These are phyloP conservation scores for Stenichneumon culpator DNA, from an alignment of 2,888 invertebrate genomes.

Conservation along the genomic window DNA sequence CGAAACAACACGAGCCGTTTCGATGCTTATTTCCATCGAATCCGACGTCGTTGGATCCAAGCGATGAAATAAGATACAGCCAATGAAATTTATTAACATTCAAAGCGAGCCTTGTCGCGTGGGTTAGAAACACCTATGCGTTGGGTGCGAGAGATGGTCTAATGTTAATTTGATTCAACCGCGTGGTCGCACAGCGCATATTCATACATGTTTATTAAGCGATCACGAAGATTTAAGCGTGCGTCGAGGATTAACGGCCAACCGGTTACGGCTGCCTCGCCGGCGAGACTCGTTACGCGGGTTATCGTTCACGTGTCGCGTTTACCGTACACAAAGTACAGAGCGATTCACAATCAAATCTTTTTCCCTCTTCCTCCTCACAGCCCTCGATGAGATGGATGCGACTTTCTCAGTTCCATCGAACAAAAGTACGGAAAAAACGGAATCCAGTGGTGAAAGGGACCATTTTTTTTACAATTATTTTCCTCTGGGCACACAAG, in stretches of 20 bases:
- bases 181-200: conserved; percentile 33
- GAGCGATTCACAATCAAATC: conserved; percentile 35
- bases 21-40: not conserved
- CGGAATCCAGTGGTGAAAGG: not conserved
- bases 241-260: conserved; percentile 58
- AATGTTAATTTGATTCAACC: conserved; percentile 58
- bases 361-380: not conserved
- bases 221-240: conserved; percentile 64
- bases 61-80: not conserved
- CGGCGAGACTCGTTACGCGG: conserved; percentile 63
- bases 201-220: conserved; percentile 62
- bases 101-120: conserved; percentile 18
- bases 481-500: too few species aligned
- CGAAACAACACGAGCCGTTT: not conserved
- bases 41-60: not conserved
- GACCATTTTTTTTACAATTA: not conserved
- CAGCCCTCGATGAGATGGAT: not conserved
- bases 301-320: conserved; percentile 27
- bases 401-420: not conserved
- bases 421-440: not conserved
- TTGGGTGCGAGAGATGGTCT: conserved; percentile 13
- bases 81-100: conserved; percentile 22
- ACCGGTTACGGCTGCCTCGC: conserved; percentile 51
- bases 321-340: conserved; percentile 38
- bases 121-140: conserved; percentile 9